Base-by-base conservation (phyloP, 2,113 vertebrate species). In the Patagioenas fasciata region DNA sequence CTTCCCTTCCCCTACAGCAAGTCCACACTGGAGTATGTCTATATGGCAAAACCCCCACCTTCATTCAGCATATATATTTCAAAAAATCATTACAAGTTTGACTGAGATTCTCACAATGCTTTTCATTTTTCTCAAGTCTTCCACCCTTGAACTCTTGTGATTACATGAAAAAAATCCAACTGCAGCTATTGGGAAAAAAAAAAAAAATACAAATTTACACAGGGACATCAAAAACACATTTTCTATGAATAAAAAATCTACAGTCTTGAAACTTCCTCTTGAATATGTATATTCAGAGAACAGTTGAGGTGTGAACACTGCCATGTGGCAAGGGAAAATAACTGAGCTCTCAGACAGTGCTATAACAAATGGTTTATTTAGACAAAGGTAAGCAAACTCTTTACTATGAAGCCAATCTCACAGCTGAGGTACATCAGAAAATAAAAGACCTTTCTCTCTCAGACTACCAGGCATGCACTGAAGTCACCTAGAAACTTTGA, bases 231-330 rank as follows among this genome's bases (percentile, higher is more conserved):
- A 81, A 92, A 93, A n/a, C 16, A 28, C 16, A 80, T 54, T 77
- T 84, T 62, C 29, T 54, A 69, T 85, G 88, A 85, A 85, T 60
- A 87, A 95, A 93, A 94, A 79, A 54, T n/a, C 50, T 42, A 73
- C 0, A 0, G 6, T 87, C 47, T 82, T 87, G 54, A 17, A 85
- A 21, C 31, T 93, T 96, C 64, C 79, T 91, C 71, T 54, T 94
- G 91, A 94, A 96, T 96, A 94, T 89, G 70, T 16, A 93, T 78
- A 73, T 85, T 40, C 66, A 80, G 78, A 29, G 75, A 96, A 91
- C 88, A 94, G 96, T 81, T 94, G 94, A 95, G 67, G 94, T 96
- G 93, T 74, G 94, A 97, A 96, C 58, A 56, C 16, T 94, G 79
- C 74, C 95, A 95, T 93, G 93, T 85, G 95, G 89, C 67, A 66